Evolutionary conservation across 2,888 invertebrate genomes (phyloP), one percentile per base, ranked within the genome.

Genomic region (Nebria salina): DNA sequence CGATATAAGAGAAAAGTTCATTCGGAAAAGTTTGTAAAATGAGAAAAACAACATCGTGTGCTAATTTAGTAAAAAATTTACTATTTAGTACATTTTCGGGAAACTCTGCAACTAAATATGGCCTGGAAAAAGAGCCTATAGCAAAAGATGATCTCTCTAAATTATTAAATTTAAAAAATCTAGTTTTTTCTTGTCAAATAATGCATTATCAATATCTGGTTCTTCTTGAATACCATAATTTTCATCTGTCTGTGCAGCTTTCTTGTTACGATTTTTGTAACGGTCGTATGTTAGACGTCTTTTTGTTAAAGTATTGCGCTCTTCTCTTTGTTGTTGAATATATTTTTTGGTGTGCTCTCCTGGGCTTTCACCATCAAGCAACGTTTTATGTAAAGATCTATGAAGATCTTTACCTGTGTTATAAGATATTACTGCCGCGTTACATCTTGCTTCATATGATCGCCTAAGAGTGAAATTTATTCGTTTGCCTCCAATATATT

Each of bases 401-500:
- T 74, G 34, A 66, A 74, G 34, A 26, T 41, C 64, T 25, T 74
- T 74, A 25, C 41, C 43, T 15, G 54, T 80, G 43, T 75, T 65
- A 65, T 75, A 66, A n/a, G 80, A 20, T 15, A 66, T 66, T 26
- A 68, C 80, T 34, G 80, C 80, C 13, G 75, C 66, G 11, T 65
- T 76, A 70, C 76, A 76, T 72, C 68, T 43, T 41, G n/a, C 43
- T 76, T 81, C n/a, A 70, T 76, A 76, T 13, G 76, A 43, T 8
- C 43, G 7, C 9, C 43, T 43, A 43, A 43, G 43, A 8, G 43
- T 72, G 43, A 15, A 66, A 25, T 54, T 78, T 4, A 78, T 43
- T 25, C 75, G 26, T 75, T 79, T 79, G 20, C 80, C 75, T 65
- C 66, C 82, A 20, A 74, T 74, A 73, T 65, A 82, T 74, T 82